A percentile compares a stretch with the other conserved stretches of the same genome.
Evolutionary conservation across 1,140 invertebrate genomes (phyloP).

Genomic region (Diorhabda elongata): DNA sequence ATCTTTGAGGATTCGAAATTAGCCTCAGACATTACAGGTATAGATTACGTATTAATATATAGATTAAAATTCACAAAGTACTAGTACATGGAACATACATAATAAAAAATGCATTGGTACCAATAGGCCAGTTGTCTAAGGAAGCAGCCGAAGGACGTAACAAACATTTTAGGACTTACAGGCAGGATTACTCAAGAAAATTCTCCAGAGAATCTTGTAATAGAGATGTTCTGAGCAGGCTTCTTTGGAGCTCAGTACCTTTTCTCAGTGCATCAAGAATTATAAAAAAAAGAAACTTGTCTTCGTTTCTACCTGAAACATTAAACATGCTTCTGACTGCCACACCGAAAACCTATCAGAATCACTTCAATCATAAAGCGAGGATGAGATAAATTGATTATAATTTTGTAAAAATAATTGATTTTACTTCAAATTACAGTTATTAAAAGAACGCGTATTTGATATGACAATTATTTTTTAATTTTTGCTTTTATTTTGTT

Average conservation of each 20-base stretch:
- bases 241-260: not conserved
- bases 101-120: no score
- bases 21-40: no score
- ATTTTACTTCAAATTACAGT: not conserved
- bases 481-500: not conserved
- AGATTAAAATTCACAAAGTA: slow-evolving; percentile 20
- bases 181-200: no score
- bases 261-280: no score
- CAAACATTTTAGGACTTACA: no score
- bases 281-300: not conserved
- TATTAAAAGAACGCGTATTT: not conserved
- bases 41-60: not conserved
- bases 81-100: no score
- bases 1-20: slow-evolving; percentile 6
- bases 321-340: slow-evolving; percentile 11
- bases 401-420: not conserved
- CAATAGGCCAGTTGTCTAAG: no score
- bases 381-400: not conserved
- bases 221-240: slow-evolving; percentile 4
- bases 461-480: not conserved
- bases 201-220: not conserved
- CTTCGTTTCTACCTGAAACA: slow-evolving; percentile 10
- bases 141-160: no score
- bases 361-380: slow-evolving; percentile 3
- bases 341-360: not conserved